Evolutionary conservation across 1,140 invertebrate species (phyloP), one percentile per base, ranked within the genome.

Genomic region (Drosophila nasuta): DNA sequence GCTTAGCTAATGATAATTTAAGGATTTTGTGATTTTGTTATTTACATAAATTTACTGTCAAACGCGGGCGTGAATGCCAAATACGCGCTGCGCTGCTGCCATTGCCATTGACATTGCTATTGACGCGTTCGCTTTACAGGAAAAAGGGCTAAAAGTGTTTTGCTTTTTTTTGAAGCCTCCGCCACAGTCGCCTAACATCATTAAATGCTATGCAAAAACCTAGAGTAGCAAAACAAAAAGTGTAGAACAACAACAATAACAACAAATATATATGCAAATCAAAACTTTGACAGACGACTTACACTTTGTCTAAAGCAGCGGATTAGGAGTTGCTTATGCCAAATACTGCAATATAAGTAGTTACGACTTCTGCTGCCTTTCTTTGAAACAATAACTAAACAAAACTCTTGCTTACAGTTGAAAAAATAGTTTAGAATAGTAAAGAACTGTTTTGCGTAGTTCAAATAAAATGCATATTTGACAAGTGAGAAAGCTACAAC

Each of bases 1-100:
- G 85, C 80, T 88, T 88, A 81, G 77, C 85, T 85, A 88, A 88
- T 88, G 85, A 88, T 85, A 88, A 88, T 88, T 88, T 88, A 76
- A 88, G 85, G 85, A 88, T 89, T 88, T 88, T 85, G 81, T 70
- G 82, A 86, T 87, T 85, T 86, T 60, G 78, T 67, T 81, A 88
- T 88, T 88, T 89, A 71, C 85, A 88, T 88, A 88, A 88, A 89
- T 88, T 89, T 89, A 89, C 77, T 60, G 65, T 62, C 48, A 78
- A 75, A 73, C 46, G 68, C 56, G 46, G 38, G 33, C 59, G 60
- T 60, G 71, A 74, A 74, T 54, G 30, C 7, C 65, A 64, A 66
- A 70, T 30, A 46, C 68, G 13, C 60, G 41, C 30, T 51, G 20
- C 3, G 20, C 20, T 25, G 20, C 20, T 25, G 20, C 3, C 20